Evolutionary conservation across 2,113 vertebrate species (phyloP).

Genomic region (Paedocypris sp.): DNA sequence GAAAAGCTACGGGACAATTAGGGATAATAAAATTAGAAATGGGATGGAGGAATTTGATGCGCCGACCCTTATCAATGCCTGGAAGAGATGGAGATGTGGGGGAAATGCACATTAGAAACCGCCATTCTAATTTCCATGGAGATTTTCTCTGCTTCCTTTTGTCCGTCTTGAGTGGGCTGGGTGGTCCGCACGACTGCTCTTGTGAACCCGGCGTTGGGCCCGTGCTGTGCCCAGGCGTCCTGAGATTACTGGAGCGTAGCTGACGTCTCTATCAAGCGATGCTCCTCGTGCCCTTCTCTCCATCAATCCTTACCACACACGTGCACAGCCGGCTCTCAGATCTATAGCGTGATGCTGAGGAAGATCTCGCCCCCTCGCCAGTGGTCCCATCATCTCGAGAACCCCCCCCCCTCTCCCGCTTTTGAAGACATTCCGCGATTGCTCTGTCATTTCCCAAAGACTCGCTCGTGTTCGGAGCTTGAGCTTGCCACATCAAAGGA

Average conservation of each 20-base stretch:
- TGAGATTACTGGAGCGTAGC: constrained; percentile 81
- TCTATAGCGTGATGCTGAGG: constrained; percentile 96
- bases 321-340: constrained; percentile 57
- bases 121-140: constrained; percentile 99
- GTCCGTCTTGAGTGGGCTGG: constrained; percentile 70
- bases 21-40: constrained; percentile 68
- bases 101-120: constrained; percentile 97
- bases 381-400: constrained; percentile 45
- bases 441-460: constrained; percentile 49
- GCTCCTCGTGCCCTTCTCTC: constrained; percentile 62
- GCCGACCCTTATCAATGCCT: constrained; percentile 91
- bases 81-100: no score
- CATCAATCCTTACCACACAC: constrained; percentile 48
- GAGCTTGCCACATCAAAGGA: constrained; percentile 93
- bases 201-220: constrained; percentile 66
- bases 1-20: constrained; percentile 53
- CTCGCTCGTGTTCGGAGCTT: constrained; percentile 49
- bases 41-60: constrained; percentile 76
- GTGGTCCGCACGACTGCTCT: constrained; percentile 78
- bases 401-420: constrained; percentile 34
- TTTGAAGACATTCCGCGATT: constrained; percentile 69
- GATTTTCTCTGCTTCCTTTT: constrained; percentile 94
- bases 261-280: constrained; percentile 88
- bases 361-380: constrained; percentile 46
- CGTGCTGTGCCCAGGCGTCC: constrained; percentile 74